Evolutionary conservation across 2,888 invertebrate genomes (phyloP).

Genomic region (Eulithis testata): DNA sequence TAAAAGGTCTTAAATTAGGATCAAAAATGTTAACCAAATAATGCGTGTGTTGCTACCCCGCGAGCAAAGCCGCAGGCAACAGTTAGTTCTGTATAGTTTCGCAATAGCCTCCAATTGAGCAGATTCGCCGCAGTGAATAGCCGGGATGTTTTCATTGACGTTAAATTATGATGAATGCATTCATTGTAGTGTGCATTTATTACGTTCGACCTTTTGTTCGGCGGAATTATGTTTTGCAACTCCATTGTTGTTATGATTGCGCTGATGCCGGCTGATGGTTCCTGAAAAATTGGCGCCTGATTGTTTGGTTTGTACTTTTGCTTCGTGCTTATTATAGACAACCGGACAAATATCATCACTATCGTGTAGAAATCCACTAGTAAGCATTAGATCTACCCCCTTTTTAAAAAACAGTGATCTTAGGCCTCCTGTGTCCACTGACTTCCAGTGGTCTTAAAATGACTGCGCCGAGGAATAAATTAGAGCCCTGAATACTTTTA

Average conservation of each 20-base stretch:
- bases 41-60: too few species aligned
- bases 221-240: constrained; percentile 66
- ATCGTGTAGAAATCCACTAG: too few species aligned
- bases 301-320: constrained; percentile 34
- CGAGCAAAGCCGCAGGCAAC: too few species aligned
- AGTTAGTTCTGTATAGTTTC: constrained; percentile 38
- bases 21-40: too few species aligned
- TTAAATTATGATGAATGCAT: constrained; percentile 70
- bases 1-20: too few species aligned
- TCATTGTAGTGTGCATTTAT: constrained; percentile 63
- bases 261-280: constrained; percentile 50
- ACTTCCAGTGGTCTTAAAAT: too few species aligned
- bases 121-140: constrained; percentile 56
- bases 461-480: too few species aligned
- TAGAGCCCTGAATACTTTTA: too few species aligned
- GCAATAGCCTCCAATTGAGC: constrained; percentile 59
- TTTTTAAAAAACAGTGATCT: too few species aligned
- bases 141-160: constrained; percentile 64
- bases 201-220: constrained; percentile 69
- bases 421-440: too few species aligned
- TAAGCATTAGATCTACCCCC: too few species aligned
- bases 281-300: constrained; percentile 40
- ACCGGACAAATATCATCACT: not conserved
- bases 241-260: constrained; percentile 55
- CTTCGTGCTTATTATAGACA: constrained; percentile 15